Evolutionary conservation across 2,113 vertebrate species (phyloP), one percentile per base, ranked within the genome.

Genomic region (Sinocyclocheilus maitianheensis): DNA sequence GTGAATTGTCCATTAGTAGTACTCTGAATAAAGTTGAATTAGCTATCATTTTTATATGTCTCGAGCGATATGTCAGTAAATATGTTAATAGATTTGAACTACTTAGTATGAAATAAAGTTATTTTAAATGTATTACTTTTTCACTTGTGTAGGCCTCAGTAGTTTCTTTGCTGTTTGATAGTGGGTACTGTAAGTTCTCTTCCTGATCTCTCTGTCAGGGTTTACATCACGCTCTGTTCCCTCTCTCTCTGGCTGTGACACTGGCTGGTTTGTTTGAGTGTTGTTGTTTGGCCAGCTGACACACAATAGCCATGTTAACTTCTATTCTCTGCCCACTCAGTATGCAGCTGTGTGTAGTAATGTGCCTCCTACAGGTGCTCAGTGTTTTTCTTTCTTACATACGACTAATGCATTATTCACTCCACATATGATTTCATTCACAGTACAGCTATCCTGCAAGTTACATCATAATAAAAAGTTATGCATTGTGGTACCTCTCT

Each of bases 291-390:
- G 67, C 84, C 87, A 80, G 83, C 86, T 87, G 89, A 75, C 75
- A 88, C 90, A 93, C 92, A 94, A 92, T 91, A 85, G 88, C 84
- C 87, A 87, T 89, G 90, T 92, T 93, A 92, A 92, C 88, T 87
- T 34, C 77, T 81, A 77, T 58, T 85, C 83, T 88, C 83, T 87
- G 84, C 84, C 88, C 89, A 81, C 88, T 88, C 86, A 91, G 89
- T 88, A 84, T 86, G 84, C 89, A 89, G 22, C 62, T 85, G 24
- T 53, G 26, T 85, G 76, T 78, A 40, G 48, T 55, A 30, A 85
- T 69, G 46, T 37, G 58, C 69, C 4, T 8, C 37, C 30, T 24
- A 30, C 9, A 74, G 24, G 22, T 46, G 22, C 72, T 75, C 43
- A 24, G 22, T 7, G 11, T 48, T 14, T 75, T 3, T 75, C 20